Evolutionary conservation across 2,888 invertebrate species (phyloP).

Genomic region (Listrodromus nycthemerus): DNA sequence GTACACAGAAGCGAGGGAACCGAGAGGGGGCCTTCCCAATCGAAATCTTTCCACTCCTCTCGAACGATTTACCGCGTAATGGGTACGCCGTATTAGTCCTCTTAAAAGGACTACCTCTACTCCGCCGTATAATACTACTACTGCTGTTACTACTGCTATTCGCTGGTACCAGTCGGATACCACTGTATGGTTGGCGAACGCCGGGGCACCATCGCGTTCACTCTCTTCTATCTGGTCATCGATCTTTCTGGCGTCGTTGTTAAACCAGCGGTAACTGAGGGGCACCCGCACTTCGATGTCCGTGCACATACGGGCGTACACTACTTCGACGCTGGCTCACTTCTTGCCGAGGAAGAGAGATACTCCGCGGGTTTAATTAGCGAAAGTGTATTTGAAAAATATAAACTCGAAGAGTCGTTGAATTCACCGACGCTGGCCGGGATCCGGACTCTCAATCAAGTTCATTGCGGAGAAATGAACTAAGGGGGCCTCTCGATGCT

Average conservation of each 20-base stretch:
- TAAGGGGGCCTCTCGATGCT: conserved; percentile 1
- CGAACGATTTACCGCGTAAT: conserved; percentile 67
- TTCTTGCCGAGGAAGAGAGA: not conserved
- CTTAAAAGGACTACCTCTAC: conserved; percentile 64
- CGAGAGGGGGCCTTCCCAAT: conserved; percentile 44
- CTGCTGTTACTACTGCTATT: conserved; percentile 34
- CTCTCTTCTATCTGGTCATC: conserved; percentile 66
- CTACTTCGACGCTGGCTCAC: conserved; percentile 34
- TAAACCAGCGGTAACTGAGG: conserved; percentile 44
- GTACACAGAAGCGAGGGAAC: conserved; percentile 25
- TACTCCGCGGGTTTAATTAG: conserved; percentile 58
- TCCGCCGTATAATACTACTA: conserved; percentile 47
- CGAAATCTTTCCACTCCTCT: conserved; percentile 66
- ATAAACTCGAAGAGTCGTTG: conserved; percentile 39
- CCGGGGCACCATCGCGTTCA: conserved; percentile 50
- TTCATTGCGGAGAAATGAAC: conserved; percentile 30
- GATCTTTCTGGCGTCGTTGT: conserved; percentile 67
- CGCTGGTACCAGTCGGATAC: conserved; percentile 40
- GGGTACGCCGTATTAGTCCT: conserved; percentile 68
- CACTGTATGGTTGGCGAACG: conserved; percentile 27
- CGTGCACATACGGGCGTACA: conserved; percentile 8
- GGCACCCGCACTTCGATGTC: conserved; percentile 45
- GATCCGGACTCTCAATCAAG: conserved; percentile 41
- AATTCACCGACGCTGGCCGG: conserved; percentile 13
- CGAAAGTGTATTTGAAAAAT: conserved; percentile 62